Evolutionary conservation across 1,140 invertebrate genomes (phyloP).

Genomic region (Hestina assimilis): DNA sequence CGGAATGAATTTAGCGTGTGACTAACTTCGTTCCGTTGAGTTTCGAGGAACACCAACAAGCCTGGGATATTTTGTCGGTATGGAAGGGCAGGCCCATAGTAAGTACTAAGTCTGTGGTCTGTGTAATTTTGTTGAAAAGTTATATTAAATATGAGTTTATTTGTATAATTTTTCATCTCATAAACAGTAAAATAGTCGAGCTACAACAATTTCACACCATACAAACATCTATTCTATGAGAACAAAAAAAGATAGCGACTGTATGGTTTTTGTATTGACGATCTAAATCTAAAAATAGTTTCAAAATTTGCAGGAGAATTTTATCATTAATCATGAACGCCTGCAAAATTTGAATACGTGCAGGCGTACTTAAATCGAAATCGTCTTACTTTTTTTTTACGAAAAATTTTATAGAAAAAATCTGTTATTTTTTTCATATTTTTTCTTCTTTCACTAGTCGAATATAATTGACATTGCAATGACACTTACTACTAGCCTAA

Average conservation of each 20-base stretch:
- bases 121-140: no score
- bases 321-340: background rate
- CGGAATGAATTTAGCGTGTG: no score
- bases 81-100: no score
- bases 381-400: constrained; percentile 41
- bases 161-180: no score
- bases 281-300: constrained; percentile 37
- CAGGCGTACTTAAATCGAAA: constrained; percentile 8
- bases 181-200: constrained; percentile 58
- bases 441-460: constrained; percentile 65
- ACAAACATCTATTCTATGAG: constrained; percentile 53
- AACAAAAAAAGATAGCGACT: constrained; percentile 30
- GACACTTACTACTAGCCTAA: constrained; percentile 74
- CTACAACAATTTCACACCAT: constrained; percentile 56
- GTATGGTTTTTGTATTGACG: constrained; percentile 25
- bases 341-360: constrained; percentile 19
- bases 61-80: no score
- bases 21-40: no score
- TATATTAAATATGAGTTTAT: no score
- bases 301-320: constrained; percentile 12
- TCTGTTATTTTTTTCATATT: constrained; percentile 55
- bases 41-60: no score
- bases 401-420: constrained; percentile 71
- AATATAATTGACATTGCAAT: constrained; percentile 77
- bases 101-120: no score